phyloP scores from a whole-genome alignment of 2,888 invertebrate genomes.

The Trypoxylon attenuatum region DNA sequence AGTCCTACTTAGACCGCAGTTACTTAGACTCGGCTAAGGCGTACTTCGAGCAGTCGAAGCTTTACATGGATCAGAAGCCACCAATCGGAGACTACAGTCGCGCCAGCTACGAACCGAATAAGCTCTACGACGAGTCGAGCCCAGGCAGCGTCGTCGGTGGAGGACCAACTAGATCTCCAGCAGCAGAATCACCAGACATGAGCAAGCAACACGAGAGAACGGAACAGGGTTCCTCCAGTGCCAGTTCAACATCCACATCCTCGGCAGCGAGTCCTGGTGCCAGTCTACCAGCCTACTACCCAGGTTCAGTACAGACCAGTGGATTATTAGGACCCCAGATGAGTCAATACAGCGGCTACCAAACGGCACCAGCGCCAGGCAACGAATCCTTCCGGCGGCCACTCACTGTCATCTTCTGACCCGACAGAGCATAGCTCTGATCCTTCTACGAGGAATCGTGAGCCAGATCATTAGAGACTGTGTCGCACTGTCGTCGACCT shows the following conservation, averaged over 20 bases:
- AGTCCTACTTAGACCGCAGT: conserved; percentile 79
- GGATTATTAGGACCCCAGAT: conserved; percentile 78
- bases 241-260: conserved; percentile 76
- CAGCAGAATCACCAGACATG: conserved; percentile 74
- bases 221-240: conserved; percentile 66
- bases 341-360: conserved; percentile 81
- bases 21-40: conserved; percentile 86
- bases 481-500: too few relatives aligned
- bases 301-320: conserved; percentile 67
- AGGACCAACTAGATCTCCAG: conserved; percentile 76
- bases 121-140: conserved; percentile 78
- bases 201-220: conserved; percentile 62
- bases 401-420: conserved; percentile 88
- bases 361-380: conserved; percentile 77
- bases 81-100: conserved; percentile 81
- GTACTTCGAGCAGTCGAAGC: conserved; percentile 81
- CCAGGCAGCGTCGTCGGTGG: conserved; percentile 75
- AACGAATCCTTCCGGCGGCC: conserved; percentile 83
- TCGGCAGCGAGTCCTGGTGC: conserved; percentile 78
- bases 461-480: too few relatives aligned
- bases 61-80: conserved; percentile 82
- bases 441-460: conserved; percentile 52
- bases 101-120: conserved; percentile 81
- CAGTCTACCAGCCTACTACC: conserved; percentile 72
- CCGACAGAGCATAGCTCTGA: conserved; percentile 77